Evolutionary conservation across 2,888 invertebrate species (phyloP).

Genomic region (Eumerus sabulonum): DNA sequence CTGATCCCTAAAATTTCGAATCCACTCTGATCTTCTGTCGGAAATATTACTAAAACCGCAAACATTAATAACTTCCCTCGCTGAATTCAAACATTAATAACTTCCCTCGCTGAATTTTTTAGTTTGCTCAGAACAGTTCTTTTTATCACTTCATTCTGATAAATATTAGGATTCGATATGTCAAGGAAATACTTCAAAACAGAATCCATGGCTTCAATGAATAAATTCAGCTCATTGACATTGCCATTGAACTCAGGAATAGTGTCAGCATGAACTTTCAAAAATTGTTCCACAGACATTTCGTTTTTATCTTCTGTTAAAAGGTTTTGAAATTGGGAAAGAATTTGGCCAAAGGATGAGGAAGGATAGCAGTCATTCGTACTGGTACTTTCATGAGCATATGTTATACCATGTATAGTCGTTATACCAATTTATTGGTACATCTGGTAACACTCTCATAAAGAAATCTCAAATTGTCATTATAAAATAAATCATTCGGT

Average conservation of each 20-base stretch:
- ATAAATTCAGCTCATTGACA: conserved; percentile 29
- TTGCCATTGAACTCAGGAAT: conserved; percentile 32
- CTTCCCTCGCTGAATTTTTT: too few relatives aligned
- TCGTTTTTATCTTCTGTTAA: conserved; percentile 1
- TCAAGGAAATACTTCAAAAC: conserved; percentile 16
- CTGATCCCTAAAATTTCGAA: conserved; percentile 1
- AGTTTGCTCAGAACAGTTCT: conserved; percentile 35
- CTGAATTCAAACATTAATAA: too few relatives aligned
- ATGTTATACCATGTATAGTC: too few relatives aligned
- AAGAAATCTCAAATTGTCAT: too few relatives aligned
- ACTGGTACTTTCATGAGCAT: too few relatives aligned
- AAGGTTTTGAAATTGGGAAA: background rate
- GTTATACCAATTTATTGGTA: too few relatives aligned
- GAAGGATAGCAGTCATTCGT: too few relatives aligned
- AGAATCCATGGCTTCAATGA: conserved; percentile 25
- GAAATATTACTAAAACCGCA: background rate
- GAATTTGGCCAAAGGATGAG: too few relatives aligned
- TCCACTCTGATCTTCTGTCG: background rate
- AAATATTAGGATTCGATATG: conserved; percentile 1
- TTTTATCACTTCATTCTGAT: conserved; percentile 27
- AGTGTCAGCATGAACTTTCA: conserved; percentile 34
- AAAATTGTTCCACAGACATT: conserved; percentile 16
- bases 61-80: too few relatives aligned
- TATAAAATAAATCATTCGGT: too few relatives aligned
- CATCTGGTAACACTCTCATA: too few relatives aligned